Conservation (phyloP, 2,888 invertebrate species). For the Pseudococcus jackbeardsleyi region DNA sequence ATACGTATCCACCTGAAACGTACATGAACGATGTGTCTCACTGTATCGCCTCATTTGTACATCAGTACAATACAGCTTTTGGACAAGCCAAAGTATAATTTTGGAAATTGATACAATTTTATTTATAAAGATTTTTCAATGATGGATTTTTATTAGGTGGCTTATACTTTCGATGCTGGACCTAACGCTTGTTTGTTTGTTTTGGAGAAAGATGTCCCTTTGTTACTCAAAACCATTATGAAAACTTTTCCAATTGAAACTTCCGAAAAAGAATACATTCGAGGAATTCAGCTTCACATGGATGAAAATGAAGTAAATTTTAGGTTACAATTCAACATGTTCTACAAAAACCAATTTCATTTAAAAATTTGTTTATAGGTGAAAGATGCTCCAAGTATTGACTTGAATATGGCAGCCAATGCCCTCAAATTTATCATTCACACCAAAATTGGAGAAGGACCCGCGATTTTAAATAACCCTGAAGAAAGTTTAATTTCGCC, state of each 20-base stretch:
- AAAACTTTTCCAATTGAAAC: slow-evolving; percentile 77
- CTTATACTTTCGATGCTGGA: slow-evolving; percentile 99
- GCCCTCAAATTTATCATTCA: slow-evolving; percentile 85
- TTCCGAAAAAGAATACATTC: slow-evolving; percentile 56
- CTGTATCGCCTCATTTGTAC: slow-evolving; percentile 83
- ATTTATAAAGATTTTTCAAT: background rate
- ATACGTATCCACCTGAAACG: slow-evolving; percentile 92
- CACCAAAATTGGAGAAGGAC: slow-evolving; percentile 87
- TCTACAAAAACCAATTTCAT: background rate
- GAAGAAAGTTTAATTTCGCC: slow-evolving; percentile 32
- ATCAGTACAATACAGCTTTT: slow-evolving; percentile 82
- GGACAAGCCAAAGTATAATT: slow-evolving; percentile 75
- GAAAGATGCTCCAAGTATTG: background rate
- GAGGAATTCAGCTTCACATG: slow-evolving; percentile 58
- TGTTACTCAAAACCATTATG: slow-evolving; percentile 78
- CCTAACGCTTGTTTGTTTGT: slow-evolving; percentile 95
- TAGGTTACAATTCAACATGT: background rate
- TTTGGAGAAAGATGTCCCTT: slow-evolving; percentile 80
- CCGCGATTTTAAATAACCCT: slow-evolving; percentile 69
- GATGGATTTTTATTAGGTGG: slow-evolving; percentile 74
- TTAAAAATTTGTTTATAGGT: slow-evolving; percentile 70
- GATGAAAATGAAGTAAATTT: background rate
- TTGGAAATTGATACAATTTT: background rate
- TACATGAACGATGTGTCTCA: slow-evolving; percentile 94
- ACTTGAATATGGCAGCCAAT: slow-evolving; percentile 60